Conservation (phyloP, 1,140 invertebrate genomes). For the Mercenaria mercenaria region DNA sequence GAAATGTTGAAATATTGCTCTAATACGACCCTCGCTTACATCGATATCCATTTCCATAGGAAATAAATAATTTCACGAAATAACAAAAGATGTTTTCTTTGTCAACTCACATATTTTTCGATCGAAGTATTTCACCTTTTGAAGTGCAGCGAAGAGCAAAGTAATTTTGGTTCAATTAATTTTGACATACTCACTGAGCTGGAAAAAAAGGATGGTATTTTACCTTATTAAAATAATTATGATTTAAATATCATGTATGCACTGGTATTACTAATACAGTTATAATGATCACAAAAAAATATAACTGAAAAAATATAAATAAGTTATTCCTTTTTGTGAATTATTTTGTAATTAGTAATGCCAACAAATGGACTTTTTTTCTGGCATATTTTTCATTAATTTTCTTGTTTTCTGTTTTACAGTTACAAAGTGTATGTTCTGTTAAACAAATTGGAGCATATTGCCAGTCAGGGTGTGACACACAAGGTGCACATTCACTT, state of each 20-base stretch:
- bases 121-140: conserved; percentile 6
- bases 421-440: too few species aligned
- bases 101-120: conserved; percentile 6
- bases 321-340: too few species aligned
- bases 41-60: conserved; percentile 9
- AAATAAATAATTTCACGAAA: conserved; percentile 42
- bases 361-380: too few species aligned
- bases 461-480: too few species aligned
- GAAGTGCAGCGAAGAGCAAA: conserved; percentile 26
- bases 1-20: conserved; percentile 10
- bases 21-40: background rate
- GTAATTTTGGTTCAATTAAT: conserved; percentile 8
- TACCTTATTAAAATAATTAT: background rate
- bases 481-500: too few species aligned
- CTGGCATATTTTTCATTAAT: too few species aligned
- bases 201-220: conserved; percentile 18
- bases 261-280: too few species aligned
- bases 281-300: too few species aligned
- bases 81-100: conserved; percentile 43
- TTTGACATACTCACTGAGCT: background rate
- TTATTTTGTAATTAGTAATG: too few species aligned
- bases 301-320: too few species aligned
- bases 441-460: too few species aligned
- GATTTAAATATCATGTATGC: background rate
- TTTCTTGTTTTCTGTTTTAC: too few species aligned